Conservation (phyloP, 2,888 invertebrate genomes). For the Hemicrepidius hirtus region DNA sequence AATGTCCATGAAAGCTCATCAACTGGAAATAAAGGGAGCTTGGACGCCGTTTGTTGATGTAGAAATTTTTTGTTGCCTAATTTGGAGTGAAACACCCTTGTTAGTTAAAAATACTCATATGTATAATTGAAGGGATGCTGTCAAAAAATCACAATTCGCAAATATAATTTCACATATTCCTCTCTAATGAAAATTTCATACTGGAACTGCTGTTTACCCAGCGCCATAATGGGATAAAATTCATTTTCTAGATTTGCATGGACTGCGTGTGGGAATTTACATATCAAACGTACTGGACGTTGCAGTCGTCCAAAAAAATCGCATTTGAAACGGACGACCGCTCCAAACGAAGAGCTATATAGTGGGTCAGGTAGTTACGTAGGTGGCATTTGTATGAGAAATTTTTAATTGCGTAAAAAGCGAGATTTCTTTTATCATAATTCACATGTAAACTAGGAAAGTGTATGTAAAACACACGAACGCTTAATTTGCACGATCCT, state of each 20-base stretch:
- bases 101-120: conserved; percentile 30
- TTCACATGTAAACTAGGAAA: conserved; percentile 65
- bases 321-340: conserved; percentile 28
- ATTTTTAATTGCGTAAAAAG: conserved; percentile 64
- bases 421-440: conserved; percentile 67
- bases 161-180: conserved; percentile 46
- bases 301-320: conserved; percentile 52
- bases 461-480: conserved; percentile 63
- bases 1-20: not conserved
- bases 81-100: conserved; percentile 22
- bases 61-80: conserved; percentile 15
- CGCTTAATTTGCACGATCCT: conserved; percentile 61
- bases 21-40: not conserved
- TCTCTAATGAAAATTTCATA: conserved; percentile 50
- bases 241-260: conserved; percentile 65
- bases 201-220: conserved; percentile 56
- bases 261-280: conserved; percentile 64
- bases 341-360: conserved; percentile 4
- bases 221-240: conserved; percentile 63
- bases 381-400: conserved; percentile 59
- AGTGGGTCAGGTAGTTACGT: conserved; percentile 6
- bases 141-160: conserved; percentile 45
- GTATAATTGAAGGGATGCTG: conserved; percentile 40
- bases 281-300: conserved; percentile 59
- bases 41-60: not conserved